These are phyloP conservation scores for Maconellicoccus hirsutus DNA, from an alignment of 1,140 invertebrate species.

Conservation along the genomic window DNA sequence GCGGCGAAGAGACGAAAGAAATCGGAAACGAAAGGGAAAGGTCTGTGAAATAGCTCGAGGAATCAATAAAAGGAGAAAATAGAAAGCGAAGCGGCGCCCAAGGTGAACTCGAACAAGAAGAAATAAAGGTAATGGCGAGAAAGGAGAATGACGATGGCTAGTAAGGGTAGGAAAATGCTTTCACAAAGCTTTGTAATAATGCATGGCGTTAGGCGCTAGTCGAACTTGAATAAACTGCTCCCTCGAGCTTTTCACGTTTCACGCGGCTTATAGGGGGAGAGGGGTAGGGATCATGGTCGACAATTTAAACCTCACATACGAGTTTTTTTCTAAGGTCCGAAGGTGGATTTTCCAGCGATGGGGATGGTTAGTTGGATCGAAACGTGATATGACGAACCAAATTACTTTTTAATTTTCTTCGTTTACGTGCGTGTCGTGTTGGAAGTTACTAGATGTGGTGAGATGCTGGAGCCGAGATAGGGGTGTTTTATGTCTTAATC, in stretches of 20 bases:
- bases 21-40: constrained; percentile 20
- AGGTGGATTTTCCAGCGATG: too few species aligned
- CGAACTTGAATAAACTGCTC: constrained; percentile 3
- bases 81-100: constrained; percentile 12
- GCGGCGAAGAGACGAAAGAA: constrained; percentile 17
- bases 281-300: background rate
- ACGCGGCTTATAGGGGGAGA: too few species aligned
- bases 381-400: background rate
- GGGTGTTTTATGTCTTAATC: too few species aligned
- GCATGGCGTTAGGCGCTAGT: background rate
- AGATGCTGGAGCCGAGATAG: too few species aligned
- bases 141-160: background rate
- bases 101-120: background rate
- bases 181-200: background rate
- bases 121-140: constrained; percentile 6
- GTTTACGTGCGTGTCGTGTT: background rate
- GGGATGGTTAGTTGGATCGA: too few species aligned
- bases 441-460: too few species aligned
- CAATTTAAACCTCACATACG: too few species aligned
- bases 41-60: constrained; percentile 11
- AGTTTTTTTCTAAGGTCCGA: too few species aligned
- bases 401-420: constrained; percentile 5
- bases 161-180: background rate
- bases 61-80: constrained; percentile 11
- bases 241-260: background rate